Base-by-base conservation (phyloP, 2,797 vertebrate species). In the Siniperca scherzeri region DNA sequence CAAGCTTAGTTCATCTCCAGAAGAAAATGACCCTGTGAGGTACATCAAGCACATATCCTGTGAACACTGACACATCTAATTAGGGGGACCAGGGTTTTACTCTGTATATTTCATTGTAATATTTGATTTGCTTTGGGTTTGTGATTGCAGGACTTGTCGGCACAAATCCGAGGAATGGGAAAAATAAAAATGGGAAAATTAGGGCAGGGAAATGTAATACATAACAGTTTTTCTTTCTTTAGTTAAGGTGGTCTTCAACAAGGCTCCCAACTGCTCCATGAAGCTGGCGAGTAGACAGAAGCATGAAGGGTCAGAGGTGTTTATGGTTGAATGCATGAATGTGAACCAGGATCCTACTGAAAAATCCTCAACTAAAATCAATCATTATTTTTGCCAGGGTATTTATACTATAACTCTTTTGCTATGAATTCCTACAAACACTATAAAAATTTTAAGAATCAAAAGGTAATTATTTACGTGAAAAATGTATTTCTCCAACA, bases 61-160 rank as follows among this genome's bases (percentile, higher is more conserved):
- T 50, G 73, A 84, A 74, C 73, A 33, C 65, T 80, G 83, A 88
- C 86, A 88, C 66, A 59, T 83, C 61, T 83, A 79, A 86, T 90
- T 84, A 88, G 17, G 38, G 46, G 76, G 27, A 4, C 8, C 55
- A 4, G 65, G 67, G 42, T 80, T 87, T 82, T 46, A 53, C 57
- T 70, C 56, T 22, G 7, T 52, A 2, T 46, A 14, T 73, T 80
- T 78, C 25, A 70, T 72, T 78, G 81, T 81, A 56, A 74, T 61
- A 25, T 75, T 38, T 79, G 56, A 83, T 68, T 85, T 72, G 74
- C 76, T 77, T 64, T 8, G 57, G 70, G 56, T 73, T 85, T 79
- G 33, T 61, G 38, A 72, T 73, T 52, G 48, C 67, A 74, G 53
- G 19, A 78, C 72, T 67, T 50, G 64, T 68, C 81, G 9, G 66